phyloP scores from a whole-genome alignment of 1,140 invertebrate species.

The Pogonognathellus flavescens region DNA sequence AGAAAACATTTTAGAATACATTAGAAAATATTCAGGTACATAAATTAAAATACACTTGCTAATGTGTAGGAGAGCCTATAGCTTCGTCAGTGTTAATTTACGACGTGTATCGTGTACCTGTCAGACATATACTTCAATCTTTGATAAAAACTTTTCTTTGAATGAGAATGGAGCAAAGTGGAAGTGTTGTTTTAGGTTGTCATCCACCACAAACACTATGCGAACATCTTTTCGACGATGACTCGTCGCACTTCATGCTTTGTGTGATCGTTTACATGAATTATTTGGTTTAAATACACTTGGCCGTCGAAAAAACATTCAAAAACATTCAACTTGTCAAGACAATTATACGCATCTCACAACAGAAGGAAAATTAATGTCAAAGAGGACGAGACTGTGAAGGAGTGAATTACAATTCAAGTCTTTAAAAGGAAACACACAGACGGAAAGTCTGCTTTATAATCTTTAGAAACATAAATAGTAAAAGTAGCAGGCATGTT shows the following conservation, averaged over 20 bases:
- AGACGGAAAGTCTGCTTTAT: slow-evolving; percentile 22
- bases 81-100: neutral
- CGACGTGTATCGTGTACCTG: neutral
- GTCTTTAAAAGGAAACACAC: neutral
- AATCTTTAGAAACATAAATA: neutral
- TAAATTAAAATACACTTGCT: neutral
- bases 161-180: too few species aligned
- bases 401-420: slow-evolving; percentile 31
- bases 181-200: too few species aligned
- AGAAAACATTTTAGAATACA: slow-evolving; percentile 11
- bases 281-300: neutral
- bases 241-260: slow-evolving; percentile 20
- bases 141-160: too few species aligned
- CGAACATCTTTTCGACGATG: neutral
- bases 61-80: neutral
- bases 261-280: neutral
- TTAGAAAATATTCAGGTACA: neutral
- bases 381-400: slow-evolving; percentile 38
- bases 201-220: too few species aligned
- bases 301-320: neutral
- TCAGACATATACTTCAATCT: too few species aligned
- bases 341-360: neutral
- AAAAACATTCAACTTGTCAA: neutral
- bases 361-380: slow-evolving; percentile 14
- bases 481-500: too few species aligned